Conservation (phyloP, 1,140 invertebrate species). For the Dolichoris vasculosae region DNA sequence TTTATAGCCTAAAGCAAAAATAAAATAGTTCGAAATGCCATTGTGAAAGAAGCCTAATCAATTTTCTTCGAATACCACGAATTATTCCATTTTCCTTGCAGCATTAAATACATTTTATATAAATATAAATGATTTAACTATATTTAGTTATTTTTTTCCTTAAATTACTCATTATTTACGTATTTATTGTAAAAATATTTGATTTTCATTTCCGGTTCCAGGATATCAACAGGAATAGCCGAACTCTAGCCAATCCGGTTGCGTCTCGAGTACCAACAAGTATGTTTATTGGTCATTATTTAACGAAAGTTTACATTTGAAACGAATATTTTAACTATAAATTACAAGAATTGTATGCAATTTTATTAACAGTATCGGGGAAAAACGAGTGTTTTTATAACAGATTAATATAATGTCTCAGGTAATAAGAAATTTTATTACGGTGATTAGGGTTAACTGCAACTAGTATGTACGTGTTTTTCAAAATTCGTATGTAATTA, state of each 20-base stretch:
- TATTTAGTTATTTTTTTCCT: not conserved
- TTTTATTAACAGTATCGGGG: not conserved
- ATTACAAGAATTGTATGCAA: not conserved
- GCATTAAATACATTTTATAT: not conserved
- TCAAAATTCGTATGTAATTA: too few relatives aligned
- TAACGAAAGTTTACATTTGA: conserved; percentile 20
- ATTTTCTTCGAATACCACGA: not conserved
- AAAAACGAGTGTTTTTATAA: not conserved
- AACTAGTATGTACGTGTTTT: too few relatives aligned
- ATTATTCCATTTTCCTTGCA: not conserved
- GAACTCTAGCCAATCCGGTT: conserved; percentile 20
- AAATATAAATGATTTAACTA: not conserved
- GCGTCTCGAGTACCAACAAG: not conserved
- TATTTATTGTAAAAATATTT: conserved; percentile 25
- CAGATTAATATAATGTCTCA: not conserved
- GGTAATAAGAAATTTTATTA: too few relatives aligned
- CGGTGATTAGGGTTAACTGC: too few relatives aligned
- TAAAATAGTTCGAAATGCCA: not conserved
- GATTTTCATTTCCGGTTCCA: conserved; percentile 47
- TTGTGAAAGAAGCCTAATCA: conserved; percentile 37
- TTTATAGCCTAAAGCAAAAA: too few relatives aligned
- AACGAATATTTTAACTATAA: not conserved
- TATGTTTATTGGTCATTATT: conserved; percentile 16
- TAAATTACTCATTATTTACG: conserved; percentile 3
- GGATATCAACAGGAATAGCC: not conserved